phyloP scores from a whole-genome alignment of 1,140 invertebrate genomes.

The Branchinecta lynchi region DNA sequence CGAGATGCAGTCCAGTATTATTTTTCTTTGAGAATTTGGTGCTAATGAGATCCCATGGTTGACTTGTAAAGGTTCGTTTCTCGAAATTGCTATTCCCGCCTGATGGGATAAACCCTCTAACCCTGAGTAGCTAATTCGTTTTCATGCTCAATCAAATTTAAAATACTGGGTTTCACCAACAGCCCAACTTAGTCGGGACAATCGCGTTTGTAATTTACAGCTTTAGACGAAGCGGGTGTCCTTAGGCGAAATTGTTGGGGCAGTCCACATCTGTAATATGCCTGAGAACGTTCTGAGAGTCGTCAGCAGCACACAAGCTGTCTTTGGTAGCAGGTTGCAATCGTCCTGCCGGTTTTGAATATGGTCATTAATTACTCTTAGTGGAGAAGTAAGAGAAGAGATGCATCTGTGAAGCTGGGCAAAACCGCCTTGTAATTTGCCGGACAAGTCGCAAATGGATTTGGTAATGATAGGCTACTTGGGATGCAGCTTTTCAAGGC shows the following conservation, averaged over 20 bases:
- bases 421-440: too few species aligned
- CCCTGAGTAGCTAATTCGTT: conserved; percentile 2
- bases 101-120: neutral
- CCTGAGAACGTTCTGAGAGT: neutral
- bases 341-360: too few species aligned
- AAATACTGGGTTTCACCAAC: neutral
- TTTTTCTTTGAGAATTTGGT: neutral
- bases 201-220: neutral
- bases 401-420: too few species aligned
- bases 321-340: neutral
- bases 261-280: neutral
- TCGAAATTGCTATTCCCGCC: neutral
- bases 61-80: neutral
- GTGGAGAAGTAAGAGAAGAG: too few species aligned
- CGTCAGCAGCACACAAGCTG: neutral
- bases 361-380: too few species aligned
- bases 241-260: neutral
- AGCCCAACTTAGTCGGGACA: neutral
- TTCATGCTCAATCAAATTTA: conserved; percentile 10
- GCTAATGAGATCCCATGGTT: neutral
- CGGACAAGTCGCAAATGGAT: too few species aligned
- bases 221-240: neutral
- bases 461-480: too few species aligned
- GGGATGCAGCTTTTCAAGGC: too few species aligned
- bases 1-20: neutral